These are phyloP conservation scores for Salvelinus namaycush DNA, from an alignment of 2,113 vertebrate genomes.

Conservation along the genomic window DNA sequence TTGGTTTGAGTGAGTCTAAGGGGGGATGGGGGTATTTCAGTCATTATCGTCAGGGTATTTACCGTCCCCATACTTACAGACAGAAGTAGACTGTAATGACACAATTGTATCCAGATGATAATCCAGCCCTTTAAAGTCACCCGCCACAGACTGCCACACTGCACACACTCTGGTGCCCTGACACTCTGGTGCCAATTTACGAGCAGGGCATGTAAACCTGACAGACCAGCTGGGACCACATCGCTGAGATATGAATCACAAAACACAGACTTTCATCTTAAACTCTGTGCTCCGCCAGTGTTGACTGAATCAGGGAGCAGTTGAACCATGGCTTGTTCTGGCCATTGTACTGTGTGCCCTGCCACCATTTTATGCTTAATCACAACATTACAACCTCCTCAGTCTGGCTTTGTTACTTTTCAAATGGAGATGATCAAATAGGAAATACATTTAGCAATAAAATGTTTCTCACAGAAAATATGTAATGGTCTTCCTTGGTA, in stretches of 20 bases:
- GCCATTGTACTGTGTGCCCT: not conserved
- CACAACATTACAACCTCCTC: not conserved
- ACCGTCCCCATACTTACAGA: constrained; percentile 48
- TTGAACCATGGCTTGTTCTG: no score
- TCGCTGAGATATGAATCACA: constrained; percentile 45
- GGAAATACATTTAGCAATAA: not conserved
- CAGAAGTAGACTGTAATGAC: constrained; percentile 58
- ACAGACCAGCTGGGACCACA: constrained; percentile 36
- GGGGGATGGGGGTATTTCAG: not conserved
- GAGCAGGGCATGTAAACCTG: constrained; percentile 18
- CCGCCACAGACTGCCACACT: constrained; percentile 18
- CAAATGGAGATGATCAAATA: constrained; percentile 10
- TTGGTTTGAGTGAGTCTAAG: constrained; percentile 7
- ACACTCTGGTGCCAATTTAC: not conserved
- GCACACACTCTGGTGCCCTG: not conserved
- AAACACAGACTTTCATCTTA: constrained; percentile 44
- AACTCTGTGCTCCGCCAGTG: constrained; percentile 12
- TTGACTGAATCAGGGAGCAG: constrained; percentile 7
- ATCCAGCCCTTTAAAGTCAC: constrained; percentile 42
- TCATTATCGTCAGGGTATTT: constrained; percentile 30
- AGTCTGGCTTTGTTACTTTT: not conserved
- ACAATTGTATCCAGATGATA: constrained; percentile 75
- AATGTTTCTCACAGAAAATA: no score
- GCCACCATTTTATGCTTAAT: not conserved
- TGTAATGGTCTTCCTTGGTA: no score